Conservation (phyloP, 2,113 vertebrate species). For the Labeo rohita region DNA sequence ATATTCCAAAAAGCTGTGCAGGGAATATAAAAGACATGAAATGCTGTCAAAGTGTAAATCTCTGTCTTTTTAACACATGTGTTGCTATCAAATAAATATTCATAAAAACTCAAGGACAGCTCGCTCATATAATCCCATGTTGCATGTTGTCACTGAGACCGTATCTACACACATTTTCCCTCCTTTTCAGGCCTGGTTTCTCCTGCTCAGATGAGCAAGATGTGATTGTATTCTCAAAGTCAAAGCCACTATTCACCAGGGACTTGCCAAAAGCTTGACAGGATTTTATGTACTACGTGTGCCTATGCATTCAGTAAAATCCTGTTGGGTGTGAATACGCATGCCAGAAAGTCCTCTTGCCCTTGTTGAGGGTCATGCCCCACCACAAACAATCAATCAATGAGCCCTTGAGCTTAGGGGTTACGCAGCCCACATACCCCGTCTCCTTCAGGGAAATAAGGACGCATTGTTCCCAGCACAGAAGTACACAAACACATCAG, state of each 20-base stretch:
- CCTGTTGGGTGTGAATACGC: constrained; percentile 9
- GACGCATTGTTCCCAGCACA: constrained; percentile 9
- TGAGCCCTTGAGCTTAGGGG: constrained; percentile 40
- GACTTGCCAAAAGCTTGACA: constrained; percentile 55
- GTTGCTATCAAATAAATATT: background rate
- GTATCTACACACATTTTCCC: background rate
- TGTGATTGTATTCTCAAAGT: constrained; percentile 64
- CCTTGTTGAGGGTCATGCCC: constrained; percentile 47
- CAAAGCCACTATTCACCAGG: constrained; percentile 59
- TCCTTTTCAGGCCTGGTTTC: background rate
- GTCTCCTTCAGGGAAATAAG: constrained; percentile 42
- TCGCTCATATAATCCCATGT: background rate
- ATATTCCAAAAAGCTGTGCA: background rate
- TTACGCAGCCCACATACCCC: constrained; percentile 21
- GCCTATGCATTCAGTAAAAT: constrained; percentile 21
- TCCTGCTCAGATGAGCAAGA: constrained; percentile 46
- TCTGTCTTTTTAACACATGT: background rate
- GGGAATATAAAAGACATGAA: background rate
- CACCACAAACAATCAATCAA: constrained; percentile 51
- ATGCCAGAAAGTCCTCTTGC: constrained; percentile 18
- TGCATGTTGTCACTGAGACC: background rate
- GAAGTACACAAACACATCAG: constrained; percentile 25
- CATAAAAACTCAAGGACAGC: constrained; percentile 25
- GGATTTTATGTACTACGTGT: constrained; percentile 36
- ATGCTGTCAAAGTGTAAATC: background rate